Conservation (phyloP, 2,888 invertebrate species). For the Lysandra coridon region DNA sequence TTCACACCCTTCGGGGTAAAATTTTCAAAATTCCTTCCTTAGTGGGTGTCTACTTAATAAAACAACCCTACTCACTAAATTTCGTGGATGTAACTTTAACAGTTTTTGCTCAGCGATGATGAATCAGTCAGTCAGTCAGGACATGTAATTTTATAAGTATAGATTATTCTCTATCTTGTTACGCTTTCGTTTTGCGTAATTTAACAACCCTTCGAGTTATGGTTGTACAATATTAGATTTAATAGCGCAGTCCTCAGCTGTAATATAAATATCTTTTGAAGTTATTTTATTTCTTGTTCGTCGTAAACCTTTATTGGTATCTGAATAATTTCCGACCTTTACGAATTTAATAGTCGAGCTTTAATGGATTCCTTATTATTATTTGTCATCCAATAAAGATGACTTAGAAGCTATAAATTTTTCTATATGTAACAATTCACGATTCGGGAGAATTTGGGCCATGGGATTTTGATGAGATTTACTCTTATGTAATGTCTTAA, state of each 20-base stretch:
- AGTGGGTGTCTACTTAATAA: too few species aligned
- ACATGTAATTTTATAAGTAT: too few species aligned
- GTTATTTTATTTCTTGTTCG: not conserved
- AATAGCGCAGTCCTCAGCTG: not conserved
- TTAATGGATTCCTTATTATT: slow-evolving; percentile 1
- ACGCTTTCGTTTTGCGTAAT: not conserved
- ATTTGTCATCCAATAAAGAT: slow-evolving; percentile 3
- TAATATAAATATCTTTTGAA: not conserved
- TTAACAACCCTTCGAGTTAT: not conserved
- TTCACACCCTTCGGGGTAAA: too few species aligned
- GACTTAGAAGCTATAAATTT: not conserved
- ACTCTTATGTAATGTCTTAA: not conserved
- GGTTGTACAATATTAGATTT: not conserved
- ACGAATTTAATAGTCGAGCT: not conserved
- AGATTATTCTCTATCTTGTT: not conserved
- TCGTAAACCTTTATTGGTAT: not conserved
- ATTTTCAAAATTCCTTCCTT: too few species aligned
- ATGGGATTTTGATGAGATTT: slow-evolving; percentile 4
- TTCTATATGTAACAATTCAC: slow-evolving; percentile 14
- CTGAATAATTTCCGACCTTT: slow-evolving; percentile 6
- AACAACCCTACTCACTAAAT: too few species aligned
- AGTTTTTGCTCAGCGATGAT: too few species aligned
- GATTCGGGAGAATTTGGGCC: not conserved
- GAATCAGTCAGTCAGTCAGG: too few species aligned
- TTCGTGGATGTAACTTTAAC: too few species aligned